These are phyloP conservation scores for Macrotrachela quadricornifera DNA, from an alignment of 1,140 invertebrate genomes.

Conservation along the genomic window DNA sequence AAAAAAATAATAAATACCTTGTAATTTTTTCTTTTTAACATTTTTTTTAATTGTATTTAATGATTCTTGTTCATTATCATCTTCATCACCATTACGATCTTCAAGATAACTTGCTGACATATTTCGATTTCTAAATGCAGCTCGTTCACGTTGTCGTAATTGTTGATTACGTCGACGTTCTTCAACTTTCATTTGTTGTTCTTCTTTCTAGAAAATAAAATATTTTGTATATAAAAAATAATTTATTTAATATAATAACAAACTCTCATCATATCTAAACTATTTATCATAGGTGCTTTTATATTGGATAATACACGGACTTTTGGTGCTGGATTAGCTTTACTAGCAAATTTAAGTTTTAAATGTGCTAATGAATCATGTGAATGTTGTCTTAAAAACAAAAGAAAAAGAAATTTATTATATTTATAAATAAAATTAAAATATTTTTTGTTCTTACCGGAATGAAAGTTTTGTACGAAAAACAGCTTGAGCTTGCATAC, in stretches of 20 bases:
- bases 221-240: not conserved
- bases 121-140: not conserved
- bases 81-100: slow-evolving; percentile 3
- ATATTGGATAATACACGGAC: too few species aligned
- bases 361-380: slow-evolving; percentile 6
- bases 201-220: slow-evolving; percentile 1
- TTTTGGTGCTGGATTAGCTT: slow-evolving; percentile 1
- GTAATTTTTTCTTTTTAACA: slow-evolving; percentile 2
- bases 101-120: slow-evolving; percentile 5
- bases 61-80: not conserved
- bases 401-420: not conserved
- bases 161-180: slow-evolving; percentile 6
- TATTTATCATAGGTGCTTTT: too few species aligned
- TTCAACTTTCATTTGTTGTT: slow-evolving; percentile 5
- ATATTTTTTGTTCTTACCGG: not conserved
- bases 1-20: not conserved
- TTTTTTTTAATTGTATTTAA: not conserved
- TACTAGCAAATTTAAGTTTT: slow-evolving; percentile 5
- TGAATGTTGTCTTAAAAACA: not conserved
- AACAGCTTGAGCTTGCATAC: slow-evolving; percentile 2
- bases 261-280: not conserved
- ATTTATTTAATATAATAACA: slow-evolving; percentile 1
- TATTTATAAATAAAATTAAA: not conserved
- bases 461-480: slow-evolving; percentile 8
- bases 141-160: slow-evolving; percentile 2